Evolutionary conservation across 2,113 vertebrate genomes (phyloP).

Genomic region (Myocastor coypus): DNA sequence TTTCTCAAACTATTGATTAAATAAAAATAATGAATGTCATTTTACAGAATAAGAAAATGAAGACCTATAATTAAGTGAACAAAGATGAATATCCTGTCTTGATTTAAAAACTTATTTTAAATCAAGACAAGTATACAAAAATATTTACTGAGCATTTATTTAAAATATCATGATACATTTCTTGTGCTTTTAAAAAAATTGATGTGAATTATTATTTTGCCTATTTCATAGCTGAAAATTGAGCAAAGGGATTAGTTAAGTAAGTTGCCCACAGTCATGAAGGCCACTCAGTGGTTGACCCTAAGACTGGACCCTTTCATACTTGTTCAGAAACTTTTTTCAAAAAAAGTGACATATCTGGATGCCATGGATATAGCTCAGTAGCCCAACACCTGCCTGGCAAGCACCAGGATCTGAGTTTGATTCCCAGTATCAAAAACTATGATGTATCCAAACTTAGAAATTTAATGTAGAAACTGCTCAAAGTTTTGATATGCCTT

Average conservation of each 20-base stretch:
- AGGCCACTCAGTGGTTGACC: neutral
- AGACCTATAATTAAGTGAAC: neutral
- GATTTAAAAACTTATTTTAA: neutral
- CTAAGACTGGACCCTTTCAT: neutral
- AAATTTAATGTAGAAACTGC: conserved; percentile 22
- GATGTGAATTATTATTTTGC: neutral
- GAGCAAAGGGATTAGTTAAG: neutral
- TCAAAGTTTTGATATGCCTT: conserved; percentile 3
- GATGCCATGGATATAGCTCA: too few relatives aligned
- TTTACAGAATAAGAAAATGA: conserved; percentile 13
- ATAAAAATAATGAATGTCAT: neutral
- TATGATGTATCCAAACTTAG: neutral
- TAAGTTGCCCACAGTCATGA: accelerated
- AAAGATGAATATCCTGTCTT: neutral
- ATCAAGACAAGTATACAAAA: neutral
- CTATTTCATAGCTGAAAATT: neutral
- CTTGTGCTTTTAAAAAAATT: neutral
- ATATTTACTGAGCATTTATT: neutral
- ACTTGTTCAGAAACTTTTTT: neutral
- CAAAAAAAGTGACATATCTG: neutral
- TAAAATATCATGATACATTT: neutral
- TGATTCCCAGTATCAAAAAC: neutral
- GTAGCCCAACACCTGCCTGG: too few relatives aligned
- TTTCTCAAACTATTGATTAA: neutral
- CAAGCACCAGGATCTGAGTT: too few relatives aligned